Evolutionary conservation across 2,797 vertebrate species (phyloP).

Genomic region (Parauchenoglanis ngamensis): DNA sequence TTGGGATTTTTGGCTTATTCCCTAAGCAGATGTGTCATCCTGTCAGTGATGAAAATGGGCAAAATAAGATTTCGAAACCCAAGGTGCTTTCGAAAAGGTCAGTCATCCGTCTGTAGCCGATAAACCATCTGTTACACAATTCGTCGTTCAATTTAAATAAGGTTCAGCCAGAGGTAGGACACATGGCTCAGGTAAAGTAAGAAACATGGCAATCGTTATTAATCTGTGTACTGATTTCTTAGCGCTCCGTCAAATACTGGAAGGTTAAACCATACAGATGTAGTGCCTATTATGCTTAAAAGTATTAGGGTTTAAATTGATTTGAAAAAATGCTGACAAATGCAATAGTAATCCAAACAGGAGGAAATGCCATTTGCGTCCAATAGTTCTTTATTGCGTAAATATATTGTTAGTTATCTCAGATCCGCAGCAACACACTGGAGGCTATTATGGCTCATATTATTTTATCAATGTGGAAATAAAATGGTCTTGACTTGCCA

Average conservation of each 20-base stretch:
- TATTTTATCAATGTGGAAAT: slow-evolving; percentile 54
- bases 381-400: slow-evolving; percentile 37
- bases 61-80: slow-evolving; percentile 42
- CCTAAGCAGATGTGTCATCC: slow-evolving; percentile 44
- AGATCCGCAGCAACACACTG: slow-evolving; percentile 28
- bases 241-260: neutral
- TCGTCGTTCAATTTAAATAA: slow-evolving; percentile 52
- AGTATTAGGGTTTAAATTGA: slow-evolving; percentile 9
- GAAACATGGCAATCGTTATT: neutral
- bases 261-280: neutral
- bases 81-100: slow-evolving; percentile 48
- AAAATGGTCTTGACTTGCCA: slow-evolving; percentile 51
- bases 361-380: slow-evolving; percentile 20
- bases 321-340: slow-evolving; percentile 33
- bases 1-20: slow-evolving; percentile 31
- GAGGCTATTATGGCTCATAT: slow-evolving; percentile 48
- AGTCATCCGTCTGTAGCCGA: slow-evolving; percentile 41
- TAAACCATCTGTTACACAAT: slow-evolving; percentile 51
- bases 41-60: slow-evolving; percentile 32
- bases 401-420: slow-evolving; percentile 36
- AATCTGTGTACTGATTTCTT: neutral
- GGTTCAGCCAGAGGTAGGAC: slow-evolving; percentile 33
- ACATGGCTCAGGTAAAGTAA: slow-evolving; percentile 28
- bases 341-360: slow-evolving; percentile 1
- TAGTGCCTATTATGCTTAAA: slow-evolving; percentile 3